Evolutionary conservation across 2,888 invertebrate species (phyloP).

Genomic region (Pristionchus exspectatus): DNA sequence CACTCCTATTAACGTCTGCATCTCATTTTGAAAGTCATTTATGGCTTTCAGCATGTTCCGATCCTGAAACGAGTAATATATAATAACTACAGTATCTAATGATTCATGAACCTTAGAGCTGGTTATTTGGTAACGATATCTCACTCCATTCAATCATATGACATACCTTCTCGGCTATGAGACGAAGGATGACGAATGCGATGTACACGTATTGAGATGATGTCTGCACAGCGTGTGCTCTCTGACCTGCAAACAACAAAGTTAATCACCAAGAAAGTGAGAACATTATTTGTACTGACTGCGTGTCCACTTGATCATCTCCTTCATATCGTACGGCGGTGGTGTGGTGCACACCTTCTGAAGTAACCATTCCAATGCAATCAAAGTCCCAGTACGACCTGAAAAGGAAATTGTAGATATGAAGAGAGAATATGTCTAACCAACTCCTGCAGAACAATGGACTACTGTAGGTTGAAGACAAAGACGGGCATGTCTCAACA

Average conservation of each 20-base stretch:
- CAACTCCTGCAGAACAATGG: constrained; percentile 27
- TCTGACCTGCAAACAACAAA: not conserved
- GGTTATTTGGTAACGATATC: no score
- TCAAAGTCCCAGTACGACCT: constrained; percentile 15
- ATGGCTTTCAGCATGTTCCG: not conserved
- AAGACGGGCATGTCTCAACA: constrained; percentile 54
- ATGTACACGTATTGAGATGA: constrained; percentile 30
- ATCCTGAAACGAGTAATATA: not conserved
- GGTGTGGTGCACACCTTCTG: not conserved
- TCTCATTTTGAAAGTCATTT: not conserved
- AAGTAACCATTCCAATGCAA: constrained; percentile 2
- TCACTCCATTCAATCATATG: not conserved
- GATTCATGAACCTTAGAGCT: no score
- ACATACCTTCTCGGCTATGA: not conserved
- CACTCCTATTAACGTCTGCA: not conserved
- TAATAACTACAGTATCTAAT: not conserved
- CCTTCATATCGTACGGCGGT: constrained; percentile 23
- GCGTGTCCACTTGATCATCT: constrained; percentile 16
- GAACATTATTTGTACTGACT: not conserved
- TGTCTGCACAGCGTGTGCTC: constrained; percentile 21
- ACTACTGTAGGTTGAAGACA: not conserved
- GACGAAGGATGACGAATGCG: constrained; percentile 21
- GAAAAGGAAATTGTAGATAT: no score
- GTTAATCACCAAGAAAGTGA: not conserved
- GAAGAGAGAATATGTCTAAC: not conserved